A percentile compares a stretch with the other conserved stretches of the same genome.
These are phyloP conservation scores for Flexamia atlantica DNA, from an alignment of 2,888 invertebrate genomes.

Conservation along the genomic window DNA sequence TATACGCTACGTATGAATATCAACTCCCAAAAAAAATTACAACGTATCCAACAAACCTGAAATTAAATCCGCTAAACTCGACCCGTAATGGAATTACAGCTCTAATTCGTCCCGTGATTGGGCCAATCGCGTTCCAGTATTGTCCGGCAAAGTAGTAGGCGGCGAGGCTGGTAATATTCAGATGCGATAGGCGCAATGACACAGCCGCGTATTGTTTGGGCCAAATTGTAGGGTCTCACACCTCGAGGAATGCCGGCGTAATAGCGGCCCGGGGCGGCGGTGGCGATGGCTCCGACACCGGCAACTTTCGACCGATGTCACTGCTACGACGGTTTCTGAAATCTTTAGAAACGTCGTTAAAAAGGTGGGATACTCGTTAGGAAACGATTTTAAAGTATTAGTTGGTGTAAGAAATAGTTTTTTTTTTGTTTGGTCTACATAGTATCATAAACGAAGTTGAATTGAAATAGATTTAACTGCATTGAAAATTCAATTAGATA, in stretches of 20 bases:
- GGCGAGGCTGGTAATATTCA: constrained; percentile 37
- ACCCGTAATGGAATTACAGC: not conserved
- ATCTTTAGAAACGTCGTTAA: no score
- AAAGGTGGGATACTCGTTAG: no score
- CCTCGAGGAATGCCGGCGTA: constrained; percentile 44
- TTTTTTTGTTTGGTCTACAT: no score
- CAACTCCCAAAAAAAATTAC: no score
- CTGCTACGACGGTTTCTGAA: not conserved
- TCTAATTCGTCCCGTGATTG: not conserved
- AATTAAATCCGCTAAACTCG: no score
- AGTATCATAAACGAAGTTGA: no score
- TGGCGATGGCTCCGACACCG: constrained; percentile 4
- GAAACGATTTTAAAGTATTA: no score
- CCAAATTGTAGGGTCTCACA: constrained; percentile 58
- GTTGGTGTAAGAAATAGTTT: no score
- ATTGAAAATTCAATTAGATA: no score
- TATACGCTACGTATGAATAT: no score
- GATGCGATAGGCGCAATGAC: constrained; percentile 52
- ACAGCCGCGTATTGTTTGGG: constrained; percentile 49
- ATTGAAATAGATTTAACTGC: no score
- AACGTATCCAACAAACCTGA: no score
- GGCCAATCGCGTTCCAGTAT: constrained; percentile 13
- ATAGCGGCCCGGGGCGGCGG: constrained; percentile 6
- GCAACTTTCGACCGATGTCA: constrained; percentile 41
- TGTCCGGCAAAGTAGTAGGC: constrained; percentile 27